Base-by-base conservation (phyloP, 23 tunicate species). In the Halocynthia aurantium region DNA sequence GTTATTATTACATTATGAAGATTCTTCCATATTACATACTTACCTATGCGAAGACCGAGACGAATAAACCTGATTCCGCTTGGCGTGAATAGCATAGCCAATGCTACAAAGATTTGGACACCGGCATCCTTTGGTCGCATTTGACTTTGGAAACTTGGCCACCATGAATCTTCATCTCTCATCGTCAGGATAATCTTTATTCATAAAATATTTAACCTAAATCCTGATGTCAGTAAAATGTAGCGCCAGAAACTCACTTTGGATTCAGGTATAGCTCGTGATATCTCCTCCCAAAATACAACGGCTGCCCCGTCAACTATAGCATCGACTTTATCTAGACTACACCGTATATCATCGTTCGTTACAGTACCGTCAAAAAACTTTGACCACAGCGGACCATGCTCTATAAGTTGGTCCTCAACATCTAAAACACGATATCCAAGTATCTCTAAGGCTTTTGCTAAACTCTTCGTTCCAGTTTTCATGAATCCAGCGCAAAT, bases 11-110 rank as follows among this genome's bases (percentile, higher is more conserved):
- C 44, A 31, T n/a, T 31, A 31, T 0, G 44, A 31, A 31, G 44
- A 31, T 31, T 0, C 44, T 31, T 4, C 44, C 44, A 31, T 31
- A 31, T 4, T 31, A n/a, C 44, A 1, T 4, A 31, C 44, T 31
- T 31, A 31, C 44, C 44, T 31, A 31, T 31, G 44, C 44, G 44
- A 31, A 31, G n/a, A 10, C 70, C 82, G 40, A 58, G 68, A 18
- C 50, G 56, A 50, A 18, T 18, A 10, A 84, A 40, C 9, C 18
- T 17, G 6, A 15, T 68, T 9, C 79, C 88, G 20, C 83, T 71
- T 7, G 88, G 88, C 53, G 88, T 60, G 10, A 78, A 8, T 40
- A 84, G 54, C 52, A 84, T 22, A 55, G 78, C 67, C 8, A 61
- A 54, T 78, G 66, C 22, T 12, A 78, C 21, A 12, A 60, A 72